Conservation (phyloP, 2,113 vertebrate species). For the Taurulus bubalis region DNA sequence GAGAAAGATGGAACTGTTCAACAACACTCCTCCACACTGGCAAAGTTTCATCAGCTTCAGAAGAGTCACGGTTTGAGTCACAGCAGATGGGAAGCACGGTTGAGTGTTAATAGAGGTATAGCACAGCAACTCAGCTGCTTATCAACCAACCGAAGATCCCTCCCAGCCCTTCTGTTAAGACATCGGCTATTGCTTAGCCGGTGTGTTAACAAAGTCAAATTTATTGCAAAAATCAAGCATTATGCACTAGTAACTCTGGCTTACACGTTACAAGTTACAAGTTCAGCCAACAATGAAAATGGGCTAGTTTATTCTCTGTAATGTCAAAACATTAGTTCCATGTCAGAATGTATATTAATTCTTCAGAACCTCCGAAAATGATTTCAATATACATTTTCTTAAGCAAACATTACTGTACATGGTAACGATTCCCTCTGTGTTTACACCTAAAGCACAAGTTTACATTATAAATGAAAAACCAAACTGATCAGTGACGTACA, state of each 20-base stretch:
- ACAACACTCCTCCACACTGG: conserved; percentile 46
- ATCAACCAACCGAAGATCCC: background rate
- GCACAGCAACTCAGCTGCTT: conserved; percentile 18
- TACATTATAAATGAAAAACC: background rate
- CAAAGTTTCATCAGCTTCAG: conserved; percentile 57
- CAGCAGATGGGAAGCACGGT: conserved; percentile 65
- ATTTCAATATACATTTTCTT: background rate
- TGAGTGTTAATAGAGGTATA: conserved; percentile 64
- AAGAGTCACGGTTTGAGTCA: conserved; percentile 65
- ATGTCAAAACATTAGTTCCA: conserved; percentile 4
- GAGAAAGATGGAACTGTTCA: conserved; percentile 38
- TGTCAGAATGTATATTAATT: background rate
- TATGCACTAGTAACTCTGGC: background rate
- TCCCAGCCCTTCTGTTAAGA: conserved; percentile 14
- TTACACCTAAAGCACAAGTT: background rate
- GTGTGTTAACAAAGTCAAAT: conserved; percentile 14
- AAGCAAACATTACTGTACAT: background rate
- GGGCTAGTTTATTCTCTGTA: background rate
- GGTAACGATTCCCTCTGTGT: background rate
- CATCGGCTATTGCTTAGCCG: conserved; percentile 18
- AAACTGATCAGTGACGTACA: background rate
- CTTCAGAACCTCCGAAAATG: background rate
- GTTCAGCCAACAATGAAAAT: conserved; percentile 6
- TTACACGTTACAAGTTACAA: background rate
- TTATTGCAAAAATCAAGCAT: background rate